Base-by-base conservation (phyloP, 2,113 vertebrate species). In the Phycodurus eques region DNA sequence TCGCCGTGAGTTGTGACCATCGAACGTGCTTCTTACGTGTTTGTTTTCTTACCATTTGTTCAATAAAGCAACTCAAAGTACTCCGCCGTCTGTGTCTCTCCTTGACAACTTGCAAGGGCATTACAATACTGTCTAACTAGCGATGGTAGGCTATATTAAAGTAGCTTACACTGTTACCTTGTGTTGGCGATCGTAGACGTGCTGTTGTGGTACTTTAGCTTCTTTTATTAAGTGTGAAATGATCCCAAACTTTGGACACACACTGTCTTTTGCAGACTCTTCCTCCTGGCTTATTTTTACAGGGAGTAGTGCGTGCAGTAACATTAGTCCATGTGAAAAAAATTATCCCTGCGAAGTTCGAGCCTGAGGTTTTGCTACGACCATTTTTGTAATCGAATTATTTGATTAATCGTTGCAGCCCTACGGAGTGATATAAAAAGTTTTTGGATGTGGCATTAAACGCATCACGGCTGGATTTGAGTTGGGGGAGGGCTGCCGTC, bases 391-490 rank as follows among this genome's bases (percentile, higher is more conserved):
- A 8, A 5, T 35, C 56, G 14, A 51, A 14, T 59, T 14, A 59
- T 59, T 59, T 2, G 14, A 15, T 14, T 61, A 35, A 17, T 61
- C 12, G 11, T 27, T 6, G 56, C 53, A 56, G 53, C 53, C n/a
- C 22, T 59, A 59, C 56, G 27, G 22, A 14, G 5, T 7, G 22
- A 65, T 43, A 17, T 62, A n/a, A 20, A 17, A 43, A 5, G 3
- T 51, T 63, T 63, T 63, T 20, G 5, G 7, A 65, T 8, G 62
- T 65, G 39, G 62, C 62, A 78, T 82, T 71, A 88, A 79, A 83
- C 83, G 49, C 73, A 62, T 85, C 81, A 88, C 85, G 82, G 84
- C 82, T 88, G 86, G 85, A 87, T 86, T 89, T 87, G 89, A 90
- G 81, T 83, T 84, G 83, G 84, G 79, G 75, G 85, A 83, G 85